Evolutionary conservation across 2,888 invertebrate species (phyloP), one percentile per base, ranked within the genome.

Genomic region (Trilocha varians): DNA sequence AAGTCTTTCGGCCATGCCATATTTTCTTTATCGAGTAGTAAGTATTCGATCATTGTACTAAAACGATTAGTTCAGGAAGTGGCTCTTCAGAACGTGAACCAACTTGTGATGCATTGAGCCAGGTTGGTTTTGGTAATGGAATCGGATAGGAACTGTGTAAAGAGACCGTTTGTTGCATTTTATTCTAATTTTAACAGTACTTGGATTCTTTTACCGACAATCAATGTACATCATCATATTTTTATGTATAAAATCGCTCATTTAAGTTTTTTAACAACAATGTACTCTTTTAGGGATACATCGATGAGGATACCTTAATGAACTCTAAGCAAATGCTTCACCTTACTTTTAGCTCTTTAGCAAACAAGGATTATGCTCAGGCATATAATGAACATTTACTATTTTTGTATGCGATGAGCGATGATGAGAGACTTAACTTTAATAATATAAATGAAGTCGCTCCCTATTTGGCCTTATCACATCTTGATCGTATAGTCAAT

Each of bases 241-340:
- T n/a, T n/a, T n/a, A n/a, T n/a, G n/a, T n/a, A n/a, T n/a, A n/a
- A n/a, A n/a, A n/a, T n/a, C n/a, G n/a, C n/a, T n/a, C n/a, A n/a
- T n/a, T n/a, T n/a, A n/a, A n/a, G n/a, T n/a, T n/a, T n/a, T n/a
- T n/a, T n/a, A n/a, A n/a, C n/a, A n/a, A n/a, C n/a, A n/a, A n/a
- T n/a, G n/a, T n/a, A n/a, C n/a, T n/a, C 34, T 65, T 74, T 41
- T 51, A 82, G 83, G 83, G 83, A 13, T 51, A 69, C 9, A 75
- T 83, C 17, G 82, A 82, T 38, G 56, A 65, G 38, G 58, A 55
- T 14, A 60, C 75, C 2, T 79, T 75, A 49, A 39, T 64, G 13
- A 53, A 59, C 35, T 50, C 69, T 1, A 61, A 49, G 41, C 55
- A 47, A 3, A 45, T 79, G 47, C 60, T 66, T 1, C 62, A 61